These are phyloP conservation scores for Syrista parreyssii DNA, from an alignment of 2,888 invertebrate species.

Conservation along the genomic window DNA sequence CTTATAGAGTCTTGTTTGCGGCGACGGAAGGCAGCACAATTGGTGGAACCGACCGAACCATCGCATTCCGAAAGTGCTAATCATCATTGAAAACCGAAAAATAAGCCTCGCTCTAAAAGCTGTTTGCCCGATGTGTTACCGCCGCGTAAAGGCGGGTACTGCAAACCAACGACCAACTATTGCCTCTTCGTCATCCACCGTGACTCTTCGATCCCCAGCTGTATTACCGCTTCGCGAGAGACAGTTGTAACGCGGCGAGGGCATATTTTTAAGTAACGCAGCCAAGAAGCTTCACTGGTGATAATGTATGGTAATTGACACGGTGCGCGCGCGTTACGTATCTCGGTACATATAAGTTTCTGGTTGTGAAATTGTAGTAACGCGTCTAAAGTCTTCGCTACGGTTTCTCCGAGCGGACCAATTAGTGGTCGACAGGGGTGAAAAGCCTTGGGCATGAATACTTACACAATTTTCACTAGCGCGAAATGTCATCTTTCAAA, in stretches of 20 bases:
- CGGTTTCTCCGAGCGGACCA: conserved; percentile 1
- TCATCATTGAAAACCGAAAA: conserved; percentile 61
- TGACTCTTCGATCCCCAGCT: conserved; percentile 15
- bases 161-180: conserved; percentile 1
- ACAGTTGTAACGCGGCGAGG: conserved; percentile 7
- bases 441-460: background rate
- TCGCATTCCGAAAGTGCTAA: conserved; percentile 52
- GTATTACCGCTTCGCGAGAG: background rate
- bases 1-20: conserved; percentile 43
- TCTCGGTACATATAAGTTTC: conserved; percentile 14
- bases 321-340: conserved; percentile 44
- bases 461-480: background rate
- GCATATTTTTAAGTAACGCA: conserved; percentile 32
- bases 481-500: background rate
- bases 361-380: conserved; percentile 4
- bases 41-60: conserved; percentile 25
- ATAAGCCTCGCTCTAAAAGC: conserved; percentile 55
- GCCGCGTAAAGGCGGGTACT: conserved; percentile 23
- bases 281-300: conserved; percentile 46
- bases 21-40: conserved; percentile 31
- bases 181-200: background rate
- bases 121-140: conserved; percentile 58
- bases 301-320: conserved; percentile 61
- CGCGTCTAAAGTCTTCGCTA: background rate
- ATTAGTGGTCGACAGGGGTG: background rate